Percentiles rank a stretch among this genome's conserved stretches.
phyloP scores from a whole-genome alignment of 1,140 invertebrate species.

The Lepidostoma basale region DNA sequence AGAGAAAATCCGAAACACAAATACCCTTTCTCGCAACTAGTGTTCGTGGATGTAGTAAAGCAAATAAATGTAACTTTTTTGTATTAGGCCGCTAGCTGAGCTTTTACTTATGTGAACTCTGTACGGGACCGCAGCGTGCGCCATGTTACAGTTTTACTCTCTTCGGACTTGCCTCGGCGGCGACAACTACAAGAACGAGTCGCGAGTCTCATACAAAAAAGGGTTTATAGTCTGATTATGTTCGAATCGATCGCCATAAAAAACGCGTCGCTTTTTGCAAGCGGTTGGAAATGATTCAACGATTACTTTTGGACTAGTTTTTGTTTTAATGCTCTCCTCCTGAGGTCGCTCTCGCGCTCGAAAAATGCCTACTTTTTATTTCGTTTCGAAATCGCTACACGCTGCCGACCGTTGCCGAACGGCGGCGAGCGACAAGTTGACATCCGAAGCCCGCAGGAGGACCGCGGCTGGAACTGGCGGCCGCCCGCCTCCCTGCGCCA shows the following conservation, averaged over 20 bases:
- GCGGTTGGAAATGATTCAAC: no score
- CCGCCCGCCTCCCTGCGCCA: not conserved
- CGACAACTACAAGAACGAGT: not conserved
- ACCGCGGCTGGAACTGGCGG: no score
- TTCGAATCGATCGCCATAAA: not conserved
- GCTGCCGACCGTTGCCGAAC: conserved; percentile 25
- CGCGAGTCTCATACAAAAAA: not conserved
- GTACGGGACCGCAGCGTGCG: conserved; percentile 2
- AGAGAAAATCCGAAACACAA: no score
- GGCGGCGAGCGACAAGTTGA: conserved; percentile 36
- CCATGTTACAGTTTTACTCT: conserved; percentile 27
- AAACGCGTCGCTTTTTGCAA: not conserved
- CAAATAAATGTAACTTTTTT: not conserved
- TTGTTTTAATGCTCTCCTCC: not conserved
- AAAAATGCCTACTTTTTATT: conserved; percentile 39
- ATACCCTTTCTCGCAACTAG: no score
- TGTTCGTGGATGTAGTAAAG: no score
- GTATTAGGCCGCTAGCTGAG: not conserved
- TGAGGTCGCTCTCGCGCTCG: not conserved
- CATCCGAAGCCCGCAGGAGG: conserved; percentile 40
- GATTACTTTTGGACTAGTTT: not conserved
- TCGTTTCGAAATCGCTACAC: conserved; percentile 41
- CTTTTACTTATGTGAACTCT: not conserved
- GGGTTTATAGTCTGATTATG: not conserved
- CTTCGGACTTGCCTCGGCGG: not conserved